Percentiles rank a stretch among this genome's conserved stretches.
These are phyloP conservation scores for Caenorhabditis imperialis DNA, from an alignment of 2,888 invertebrate genomes.

Conservation along the genomic window DNA sequence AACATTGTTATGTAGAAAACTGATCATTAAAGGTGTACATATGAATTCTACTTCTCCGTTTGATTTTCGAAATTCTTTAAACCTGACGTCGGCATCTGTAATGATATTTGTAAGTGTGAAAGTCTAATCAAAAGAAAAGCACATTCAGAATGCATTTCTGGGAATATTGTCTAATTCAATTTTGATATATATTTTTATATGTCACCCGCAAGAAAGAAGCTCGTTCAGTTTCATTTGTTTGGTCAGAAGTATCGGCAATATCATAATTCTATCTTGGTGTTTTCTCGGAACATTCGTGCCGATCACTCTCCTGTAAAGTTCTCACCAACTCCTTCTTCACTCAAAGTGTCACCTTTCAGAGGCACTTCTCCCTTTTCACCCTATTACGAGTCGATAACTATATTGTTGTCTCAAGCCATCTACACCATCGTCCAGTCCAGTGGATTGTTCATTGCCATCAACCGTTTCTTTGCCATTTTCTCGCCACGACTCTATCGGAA, in stretches of 20 bases:
- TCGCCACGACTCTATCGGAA: slow-evolving; percentile 7
- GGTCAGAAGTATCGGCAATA: not conserved
- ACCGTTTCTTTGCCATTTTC: slow-evolving; percentile 25
- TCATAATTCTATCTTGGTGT: not conserved
- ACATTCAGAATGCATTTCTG: not conserved
- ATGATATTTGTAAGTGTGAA: not conserved
- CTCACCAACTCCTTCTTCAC: no score
- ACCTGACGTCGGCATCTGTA: not conserved
- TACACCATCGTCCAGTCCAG: slow-evolving; percentile 4
- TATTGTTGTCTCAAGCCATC: slow-evolving; percentile 1
- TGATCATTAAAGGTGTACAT: not conserved
- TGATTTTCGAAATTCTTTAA: not conserved
- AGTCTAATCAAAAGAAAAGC: not conserved
- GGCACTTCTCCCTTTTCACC: slow-evolving; percentile 2
- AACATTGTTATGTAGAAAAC: not conserved
- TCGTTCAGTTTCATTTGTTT: slow-evolving; percentile 13
- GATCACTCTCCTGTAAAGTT: slow-evolving; percentile 19
- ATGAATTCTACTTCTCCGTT: slow-evolving; percentile 7
- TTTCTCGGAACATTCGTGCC: slow-evolving; percentile 10
- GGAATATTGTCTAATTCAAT: slow-evolving; percentile 2
- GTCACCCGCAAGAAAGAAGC: not conserved
- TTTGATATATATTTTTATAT: slow-evolving; percentile 1
- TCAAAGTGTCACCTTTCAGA: no score
- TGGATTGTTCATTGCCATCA: slow-evolving; percentile 14
- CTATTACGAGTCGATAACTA: not conserved